Evolutionary conservation across 2,797 vertebrate genomes (phyloP).

Genomic region (Gephyroberyx darwinii): DNA sequence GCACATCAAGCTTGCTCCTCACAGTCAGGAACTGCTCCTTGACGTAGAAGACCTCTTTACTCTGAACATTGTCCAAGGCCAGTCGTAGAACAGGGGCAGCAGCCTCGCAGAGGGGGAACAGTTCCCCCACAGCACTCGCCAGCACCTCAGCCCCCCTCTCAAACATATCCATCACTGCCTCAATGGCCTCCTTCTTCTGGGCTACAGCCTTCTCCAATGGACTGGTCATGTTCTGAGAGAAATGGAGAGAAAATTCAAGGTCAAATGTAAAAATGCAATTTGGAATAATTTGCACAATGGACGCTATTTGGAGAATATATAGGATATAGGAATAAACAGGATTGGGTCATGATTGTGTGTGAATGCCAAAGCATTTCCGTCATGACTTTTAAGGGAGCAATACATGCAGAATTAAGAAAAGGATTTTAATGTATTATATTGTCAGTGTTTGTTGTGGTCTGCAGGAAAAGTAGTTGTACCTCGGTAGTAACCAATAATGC

Average conservation of each 20-base stretch:
- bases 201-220: constrained; percentile 77
- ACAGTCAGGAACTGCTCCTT: constrained; percentile 83
- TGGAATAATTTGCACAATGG: no score
- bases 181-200: constrained; percentile 84
- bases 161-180: constrained; percentile 83
- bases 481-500: background rate
- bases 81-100: constrained; percentile 80
- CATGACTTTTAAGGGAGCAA: no score
- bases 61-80: constrained; percentile 80
- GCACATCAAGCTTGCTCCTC: constrained; percentile 76
- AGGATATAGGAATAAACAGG: no score
- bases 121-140: constrained; percentile 80
- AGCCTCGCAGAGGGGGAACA: constrained; percentile 81
- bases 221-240: constrained; percentile 73
- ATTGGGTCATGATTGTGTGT: no score
- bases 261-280: background rate
- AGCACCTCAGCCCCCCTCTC: constrained; percentile 80
- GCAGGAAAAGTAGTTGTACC: no score
- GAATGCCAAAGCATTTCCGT: no score
- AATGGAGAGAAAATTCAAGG: background rate
- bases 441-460: no score
- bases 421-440: no score
- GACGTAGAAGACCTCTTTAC: constrained; percentile 83
- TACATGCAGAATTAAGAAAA: no score
- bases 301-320: no score